Percentiles rank a stretch among this genome's conserved stretches.
Evolutionary conservation across 2,888 invertebrate species (phyloP).

Genomic region (Coenonympha glycerion): DNA sequence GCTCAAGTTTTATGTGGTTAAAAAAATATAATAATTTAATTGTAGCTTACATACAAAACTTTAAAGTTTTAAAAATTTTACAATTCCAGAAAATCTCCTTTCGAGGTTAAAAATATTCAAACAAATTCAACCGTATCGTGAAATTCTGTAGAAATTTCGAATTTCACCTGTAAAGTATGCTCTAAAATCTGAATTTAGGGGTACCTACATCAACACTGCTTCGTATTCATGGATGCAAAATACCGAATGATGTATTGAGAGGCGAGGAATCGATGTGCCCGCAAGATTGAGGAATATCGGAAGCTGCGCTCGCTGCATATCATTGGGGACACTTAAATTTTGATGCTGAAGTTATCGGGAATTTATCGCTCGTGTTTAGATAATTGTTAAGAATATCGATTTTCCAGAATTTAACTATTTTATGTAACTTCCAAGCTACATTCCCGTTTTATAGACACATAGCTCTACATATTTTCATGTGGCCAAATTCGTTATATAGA

Average conservation of each 20-base stretch:
- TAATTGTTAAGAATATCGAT: no score
- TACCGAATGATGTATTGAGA: constrained; percentile 25
- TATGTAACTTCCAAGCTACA: no score
- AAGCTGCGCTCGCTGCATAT: neutral
- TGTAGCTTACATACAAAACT: no score
- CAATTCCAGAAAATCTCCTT: neutral
- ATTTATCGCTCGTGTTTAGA: no score
- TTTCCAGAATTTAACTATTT: no score
- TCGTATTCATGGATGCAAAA: constrained; percentile 26
- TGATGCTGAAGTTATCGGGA: no score
- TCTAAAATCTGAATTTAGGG: constrained; percentile 12
- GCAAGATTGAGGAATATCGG: constrained; percentile 4
- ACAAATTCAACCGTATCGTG: constrained; percentile 4
- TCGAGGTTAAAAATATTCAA: neutral
- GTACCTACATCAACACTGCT: constrained; percentile 2
- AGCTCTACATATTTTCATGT: no score
- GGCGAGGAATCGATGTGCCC: constrained; percentile 6
- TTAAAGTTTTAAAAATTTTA: neutral
- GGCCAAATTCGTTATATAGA: no score
- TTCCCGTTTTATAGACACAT: no score
- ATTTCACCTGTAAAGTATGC: constrained; percentile 11
- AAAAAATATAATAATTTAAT: no score
- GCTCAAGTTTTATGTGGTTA: no score
- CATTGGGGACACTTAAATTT: neutral
- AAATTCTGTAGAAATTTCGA: constrained; percentile 4